Evolutionary conservation across 2,797 vertebrate genomes (phyloP).

Genomic region (Leptatherina wallacei): DNA sequence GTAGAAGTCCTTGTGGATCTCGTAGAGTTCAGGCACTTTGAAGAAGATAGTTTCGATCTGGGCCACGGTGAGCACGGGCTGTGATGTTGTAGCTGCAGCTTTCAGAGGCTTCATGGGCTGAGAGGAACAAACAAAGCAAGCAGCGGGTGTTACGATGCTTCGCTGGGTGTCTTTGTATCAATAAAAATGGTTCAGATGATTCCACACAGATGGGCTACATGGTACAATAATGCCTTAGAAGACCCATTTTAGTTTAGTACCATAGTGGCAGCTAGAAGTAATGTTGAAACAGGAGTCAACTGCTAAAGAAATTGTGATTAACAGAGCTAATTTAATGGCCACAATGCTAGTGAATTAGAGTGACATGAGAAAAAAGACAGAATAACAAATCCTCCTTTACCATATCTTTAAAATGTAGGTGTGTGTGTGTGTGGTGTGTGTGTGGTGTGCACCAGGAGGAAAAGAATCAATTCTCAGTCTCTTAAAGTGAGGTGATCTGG

Average conservation of each 20-base stretch:
- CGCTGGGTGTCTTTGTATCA: background rate
- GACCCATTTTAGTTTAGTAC: background rate
- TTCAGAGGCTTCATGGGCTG: slow-evolving; percentile 99
- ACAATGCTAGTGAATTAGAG: background rate
- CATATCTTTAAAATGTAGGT: too few species aligned
- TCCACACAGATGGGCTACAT: background rate
- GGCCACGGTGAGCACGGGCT: slow-evolving; percentile 92
- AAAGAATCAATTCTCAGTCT: too few species aligned
- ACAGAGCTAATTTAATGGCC: too few species aligned
- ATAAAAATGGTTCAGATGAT: background rate
- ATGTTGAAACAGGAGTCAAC: background rate
- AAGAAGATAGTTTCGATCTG: slow-evolving; percentile 99
- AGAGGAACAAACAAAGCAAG: slow-evolving; percentile 19
- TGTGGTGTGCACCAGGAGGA: too few species aligned
- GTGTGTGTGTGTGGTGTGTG: too few species aligned
- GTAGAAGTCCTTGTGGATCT: slow-evolving; percentile 98
- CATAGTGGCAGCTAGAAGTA: background rate
- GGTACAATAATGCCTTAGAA: background rate
- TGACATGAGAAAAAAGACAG: background rate
- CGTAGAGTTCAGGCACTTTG: slow-evolving; percentile 98
- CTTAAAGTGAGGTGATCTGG: background rate
- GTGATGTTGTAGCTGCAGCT: slow-evolving; percentile 96
- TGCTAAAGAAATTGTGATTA: background rate
- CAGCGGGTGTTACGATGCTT: background rate
- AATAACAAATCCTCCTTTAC: background rate